These are phyloP conservation scores for Agriopis leucophaearia DNA, from an alignment of 2,888 invertebrate genomes.

Conservation along the genomic window DNA sequence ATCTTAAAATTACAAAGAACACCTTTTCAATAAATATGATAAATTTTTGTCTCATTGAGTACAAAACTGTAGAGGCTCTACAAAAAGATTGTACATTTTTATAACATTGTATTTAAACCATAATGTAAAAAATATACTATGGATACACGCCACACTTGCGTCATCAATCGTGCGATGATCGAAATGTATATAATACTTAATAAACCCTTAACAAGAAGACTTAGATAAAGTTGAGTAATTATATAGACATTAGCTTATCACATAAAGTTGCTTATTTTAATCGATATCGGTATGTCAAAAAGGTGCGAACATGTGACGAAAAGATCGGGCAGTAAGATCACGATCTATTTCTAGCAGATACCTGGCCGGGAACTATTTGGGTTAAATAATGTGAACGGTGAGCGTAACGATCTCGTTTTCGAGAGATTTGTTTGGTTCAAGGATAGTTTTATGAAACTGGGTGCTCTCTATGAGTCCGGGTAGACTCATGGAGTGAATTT, in stretches of 20 bases:
- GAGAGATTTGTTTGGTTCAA: slow-evolving; percentile 4
- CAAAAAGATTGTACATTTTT: neutral
- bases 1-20: no score
- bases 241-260: slow-evolving; percentile 9
- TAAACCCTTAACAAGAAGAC: neutral
- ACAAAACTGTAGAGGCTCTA: neutral
- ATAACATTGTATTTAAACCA: neutral
- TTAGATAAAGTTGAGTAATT: slow-evolving; percentile 5
- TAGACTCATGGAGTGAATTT: neutral
- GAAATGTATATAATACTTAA: neutral
- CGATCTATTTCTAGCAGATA: slow-evolving; percentile 29
- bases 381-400: slow-evolving; percentile 26
- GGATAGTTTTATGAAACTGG: slow-evolving; percentile 2
- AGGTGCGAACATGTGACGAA: slow-evolving; percentile 17
- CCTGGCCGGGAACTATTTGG: slow-evolving; percentile 29
- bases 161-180: neutral
- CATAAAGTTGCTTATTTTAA: slow-evolving; percentile 21
- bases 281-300: slow-evolving; percentile 24
- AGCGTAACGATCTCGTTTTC: slow-evolving; percentile 9
- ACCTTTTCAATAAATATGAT: no score
- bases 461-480: neutral
- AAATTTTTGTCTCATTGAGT: neutral
- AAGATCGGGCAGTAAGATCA: slow-evolving; percentile 28
- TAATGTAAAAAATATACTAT: neutral
- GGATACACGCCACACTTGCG: neutral